Conservation (phyloP, 2,797 vertebrate species). For the Melanotaenia trifasciata region DNA sequence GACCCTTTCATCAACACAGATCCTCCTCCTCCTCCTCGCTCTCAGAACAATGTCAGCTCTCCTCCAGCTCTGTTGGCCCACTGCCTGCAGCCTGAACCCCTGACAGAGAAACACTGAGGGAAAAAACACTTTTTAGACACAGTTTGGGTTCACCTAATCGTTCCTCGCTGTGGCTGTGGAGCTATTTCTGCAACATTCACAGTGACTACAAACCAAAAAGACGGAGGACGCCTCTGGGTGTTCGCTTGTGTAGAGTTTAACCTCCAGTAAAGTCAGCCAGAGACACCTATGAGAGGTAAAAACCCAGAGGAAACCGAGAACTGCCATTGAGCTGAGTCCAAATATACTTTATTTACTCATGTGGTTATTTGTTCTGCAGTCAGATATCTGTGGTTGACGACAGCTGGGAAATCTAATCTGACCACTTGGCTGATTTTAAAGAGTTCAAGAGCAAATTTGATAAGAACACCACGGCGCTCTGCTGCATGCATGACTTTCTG, state of each 20-base stretch:
- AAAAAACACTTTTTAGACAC: slow-evolving; percentile 20
- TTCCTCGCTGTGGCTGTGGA: slow-evolving; percentile 65
- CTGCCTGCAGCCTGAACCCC: slow-evolving; percentile 71
- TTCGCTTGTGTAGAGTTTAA: slow-evolving; percentile 14
- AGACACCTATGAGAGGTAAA: not conserved
- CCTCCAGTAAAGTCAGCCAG: not conserved
- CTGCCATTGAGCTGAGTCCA: too few species aligned
- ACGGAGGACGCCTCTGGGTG: slow-evolving; percentile 46
- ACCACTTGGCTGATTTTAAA: too few species aligned
- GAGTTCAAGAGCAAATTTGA: too few species aligned
- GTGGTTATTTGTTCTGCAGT: too few species aligned
- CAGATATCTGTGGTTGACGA: too few species aligned
- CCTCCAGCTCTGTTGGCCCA: slow-evolving; percentile 67
- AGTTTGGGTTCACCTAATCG: slow-evolving; percentile 74
- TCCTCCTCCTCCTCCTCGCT: slow-evolving; percentile 49
- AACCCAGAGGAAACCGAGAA: too few species aligned
- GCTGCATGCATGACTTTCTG: too few species aligned
- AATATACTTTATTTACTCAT: too few species aligned
- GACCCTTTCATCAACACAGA: slow-evolving; percentile 67
- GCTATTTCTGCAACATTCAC: slow-evolving; percentile 79
- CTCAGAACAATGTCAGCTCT: slow-evolving; percentile 76
- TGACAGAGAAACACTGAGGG: slow-evolving; percentile 37
- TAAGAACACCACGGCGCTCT: too few species aligned
- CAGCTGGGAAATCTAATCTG: too few species aligned
- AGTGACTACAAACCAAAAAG: slow-evolving; percentile 58